Percentiles rank a stretch among this genome's conserved stretches.
Conservation (phyloP, 1,140 invertebrate genomes). For the Listronotus oregonensis region DNA sequence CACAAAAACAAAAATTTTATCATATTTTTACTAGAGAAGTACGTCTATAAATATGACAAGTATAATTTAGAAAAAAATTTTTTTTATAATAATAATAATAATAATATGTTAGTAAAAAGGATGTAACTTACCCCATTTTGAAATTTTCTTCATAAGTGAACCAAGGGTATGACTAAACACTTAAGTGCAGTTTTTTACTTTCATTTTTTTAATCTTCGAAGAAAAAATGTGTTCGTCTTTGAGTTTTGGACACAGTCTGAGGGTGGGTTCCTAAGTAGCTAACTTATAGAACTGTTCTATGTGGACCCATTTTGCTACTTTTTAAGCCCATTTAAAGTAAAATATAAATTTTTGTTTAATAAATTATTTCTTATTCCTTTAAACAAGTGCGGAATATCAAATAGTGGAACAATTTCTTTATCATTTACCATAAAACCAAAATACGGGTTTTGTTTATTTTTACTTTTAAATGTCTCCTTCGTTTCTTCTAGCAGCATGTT, state of each 20-base stretch:
- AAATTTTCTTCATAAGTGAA: slow-evolving; percentile 12
- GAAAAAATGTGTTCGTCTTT: slow-evolving; percentile 27
- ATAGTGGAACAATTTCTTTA: slow-evolving; percentile 45
- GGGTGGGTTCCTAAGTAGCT: not conserved
- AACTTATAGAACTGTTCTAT: not conserved
- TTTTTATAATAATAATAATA: too few species aligned
- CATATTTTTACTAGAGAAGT: too few species aligned
- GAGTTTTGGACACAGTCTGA: slow-evolving; percentile 20
- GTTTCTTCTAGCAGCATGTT: slow-evolving; percentile 38
- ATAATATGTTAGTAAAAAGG: too few species aligned
- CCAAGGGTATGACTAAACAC: slow-evolving; percentile 15
- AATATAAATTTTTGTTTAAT: slow-evolving; percentile 30
- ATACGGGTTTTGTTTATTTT: slow-evolving; percentile 27
- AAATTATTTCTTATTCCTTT: slow-evolving; percentile 38
- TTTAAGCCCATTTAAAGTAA: slow-evolving; percentile 7
- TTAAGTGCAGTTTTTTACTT: not conserved
- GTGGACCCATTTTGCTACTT: slow-evolving; percentile 31
- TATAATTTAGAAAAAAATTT: too few species aligned
- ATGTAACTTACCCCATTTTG: not conserved
- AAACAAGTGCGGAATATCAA: slow-evolving; percentile 51
- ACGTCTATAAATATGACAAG: too few species aligned
- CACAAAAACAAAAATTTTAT: too few species aligned
- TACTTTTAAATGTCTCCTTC: slow-evolving; percentile 5
- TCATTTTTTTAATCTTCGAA: not conserved
- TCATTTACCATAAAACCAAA: slow-evolving; percentile 42